Conservation (phyloP, 2,888 invertebrate genomes). For the Chalcis sispes region DNA sequence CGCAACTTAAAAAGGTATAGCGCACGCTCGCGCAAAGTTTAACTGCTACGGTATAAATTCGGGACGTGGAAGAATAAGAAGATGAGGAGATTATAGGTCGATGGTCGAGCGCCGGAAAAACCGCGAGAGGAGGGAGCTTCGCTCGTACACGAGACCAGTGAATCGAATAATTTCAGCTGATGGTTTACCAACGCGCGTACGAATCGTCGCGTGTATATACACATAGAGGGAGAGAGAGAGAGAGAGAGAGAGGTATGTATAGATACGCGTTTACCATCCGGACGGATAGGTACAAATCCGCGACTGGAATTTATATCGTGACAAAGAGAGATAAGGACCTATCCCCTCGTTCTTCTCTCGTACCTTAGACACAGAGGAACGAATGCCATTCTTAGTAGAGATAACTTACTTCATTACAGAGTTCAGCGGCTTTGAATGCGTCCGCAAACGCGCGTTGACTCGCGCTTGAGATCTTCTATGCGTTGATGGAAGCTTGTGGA, state of each 20-base stretch:
- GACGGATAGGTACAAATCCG: not conserved
- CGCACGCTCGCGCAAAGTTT: too few relatives aligned
- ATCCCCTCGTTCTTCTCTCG: too few relatives aligned
- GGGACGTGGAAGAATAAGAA: too few relatives aligned
- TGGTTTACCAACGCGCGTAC: conserved; percentile 34
- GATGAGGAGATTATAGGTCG: conserved; percentile 15
- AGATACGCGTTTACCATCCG: too few relatives aligned
- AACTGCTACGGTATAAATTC: too few relatives aligned
- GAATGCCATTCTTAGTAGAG: conserved; percentile 25
- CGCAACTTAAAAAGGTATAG: too few relatives aligned
- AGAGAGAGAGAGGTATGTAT: conserved; percentile 40
- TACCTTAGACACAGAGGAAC: not conserved
- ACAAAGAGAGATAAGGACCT: too few relatives aligned
- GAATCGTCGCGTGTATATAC: not conserved
- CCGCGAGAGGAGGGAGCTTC: conserved; percentile 53
- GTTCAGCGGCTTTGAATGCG: too few relatives aligned
- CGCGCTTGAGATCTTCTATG: too few relatives aligned
- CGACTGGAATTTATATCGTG: not conserved
- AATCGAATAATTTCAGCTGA: conserved; percentile 64
- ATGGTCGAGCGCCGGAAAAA: conserved; percentile 42
- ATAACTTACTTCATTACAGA: conserved; percentile 42
- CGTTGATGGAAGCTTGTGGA: too few relatives aligned
- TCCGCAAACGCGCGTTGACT: too few relatives aligned
- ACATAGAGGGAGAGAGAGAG: too few relatives aligned
- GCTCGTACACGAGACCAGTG: conserved; percentile 59